phyloP scores from a whole-genome alignment of 2,797 vertebrate genomes.

The Mergus octosetaceus region DNA sequence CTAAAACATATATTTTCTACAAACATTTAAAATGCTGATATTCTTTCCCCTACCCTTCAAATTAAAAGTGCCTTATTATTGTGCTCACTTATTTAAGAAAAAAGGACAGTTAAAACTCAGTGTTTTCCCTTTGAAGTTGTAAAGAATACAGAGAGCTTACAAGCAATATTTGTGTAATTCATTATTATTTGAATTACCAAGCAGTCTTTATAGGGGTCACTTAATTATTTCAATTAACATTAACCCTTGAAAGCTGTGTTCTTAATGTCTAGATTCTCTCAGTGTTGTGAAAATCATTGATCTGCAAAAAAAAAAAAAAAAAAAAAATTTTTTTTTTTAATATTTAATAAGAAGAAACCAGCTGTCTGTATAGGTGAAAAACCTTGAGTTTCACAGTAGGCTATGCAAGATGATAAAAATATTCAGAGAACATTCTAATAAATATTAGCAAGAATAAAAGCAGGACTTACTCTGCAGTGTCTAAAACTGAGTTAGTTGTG shows the following conservation, averaged over 20 bases:
- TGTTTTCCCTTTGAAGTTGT: not conserved
- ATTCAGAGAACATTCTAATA: slow-evolving; percentile 4
- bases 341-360: not conserved
- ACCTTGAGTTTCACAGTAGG: not conserved
- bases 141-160: not conserved
- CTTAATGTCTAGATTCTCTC: not conserved
- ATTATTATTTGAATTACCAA: not conserved
- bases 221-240: not conserved
- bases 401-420: slow-evolving; percentile 16
- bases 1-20: not conserved
- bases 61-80: not conserved
- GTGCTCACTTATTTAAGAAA: not conserved
- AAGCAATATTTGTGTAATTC: not conserved
- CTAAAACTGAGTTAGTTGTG: slow-evolving; percentile 50
- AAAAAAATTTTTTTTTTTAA: not conserved
- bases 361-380: not conserved
- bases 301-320: not conserved
- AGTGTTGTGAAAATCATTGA: not conserved
- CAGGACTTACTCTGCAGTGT: slow-evolving; percentile 26
- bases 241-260: not conserved
- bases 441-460: slow-evolving; percentile 33
- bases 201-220: not conserved
- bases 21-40: not conserved
- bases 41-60: not conserved
- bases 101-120: not conserved